Evolutionary conservation across 2,888 invertebrate species (phyloP).

Genomic region (Melanchra persicariae): DNA sequence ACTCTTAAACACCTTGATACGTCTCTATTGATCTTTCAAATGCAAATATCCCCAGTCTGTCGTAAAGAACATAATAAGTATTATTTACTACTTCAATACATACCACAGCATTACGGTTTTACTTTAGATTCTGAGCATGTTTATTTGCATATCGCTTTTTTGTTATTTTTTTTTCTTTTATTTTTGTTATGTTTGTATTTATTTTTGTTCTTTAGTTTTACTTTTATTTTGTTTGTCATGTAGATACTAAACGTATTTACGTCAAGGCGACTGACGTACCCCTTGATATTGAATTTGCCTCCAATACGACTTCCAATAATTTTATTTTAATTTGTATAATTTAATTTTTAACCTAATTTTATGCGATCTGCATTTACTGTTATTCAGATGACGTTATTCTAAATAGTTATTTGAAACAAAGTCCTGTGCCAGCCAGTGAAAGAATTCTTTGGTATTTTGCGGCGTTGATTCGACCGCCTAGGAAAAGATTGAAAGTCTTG

Average conservation of each 20-base stretch:
- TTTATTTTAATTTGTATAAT: conserved; percentile 89
- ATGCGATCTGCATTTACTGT: conserved; percentile 90
- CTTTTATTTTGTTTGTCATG: conserved; percentile 83
- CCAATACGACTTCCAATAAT: conserved; percentile 88
- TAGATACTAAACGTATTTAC: conserved; percentile 79
- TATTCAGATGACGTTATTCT: conserved; percentile 86
- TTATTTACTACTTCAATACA: conserved; percentile 75
- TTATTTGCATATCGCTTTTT: conserved; percentile 89
- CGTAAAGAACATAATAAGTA: conserved; percentile 72
- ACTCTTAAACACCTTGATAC: conserved; percentile 78
- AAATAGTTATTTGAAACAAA: conserved; percentile 85
- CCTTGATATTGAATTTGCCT: conserved; percentile 85
- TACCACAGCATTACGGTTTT: conserved; percentile 64
- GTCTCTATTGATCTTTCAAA: conserved; percentile 83
- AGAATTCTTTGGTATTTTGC: conserved; percentile 80
- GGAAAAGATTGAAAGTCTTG: conserved; percentile 86
- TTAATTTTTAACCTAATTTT: conserved; percentile 87
- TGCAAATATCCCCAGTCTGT: conserved; percentile 82
- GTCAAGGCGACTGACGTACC: conserved; percentile 75
- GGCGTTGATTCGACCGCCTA: conserved; percentile 73
- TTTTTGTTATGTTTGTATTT: conserved; percentile 90
- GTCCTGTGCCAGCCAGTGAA: conserved; percentile 88
- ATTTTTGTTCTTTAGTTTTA: conserved; percentile 89
- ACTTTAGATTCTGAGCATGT: conserved; percentile 72
- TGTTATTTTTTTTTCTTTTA: conserved; percentile 76